Conservation (phyloP, 2,797 vertebrate genomes). For the Leptatherina wallacei region DNA sequence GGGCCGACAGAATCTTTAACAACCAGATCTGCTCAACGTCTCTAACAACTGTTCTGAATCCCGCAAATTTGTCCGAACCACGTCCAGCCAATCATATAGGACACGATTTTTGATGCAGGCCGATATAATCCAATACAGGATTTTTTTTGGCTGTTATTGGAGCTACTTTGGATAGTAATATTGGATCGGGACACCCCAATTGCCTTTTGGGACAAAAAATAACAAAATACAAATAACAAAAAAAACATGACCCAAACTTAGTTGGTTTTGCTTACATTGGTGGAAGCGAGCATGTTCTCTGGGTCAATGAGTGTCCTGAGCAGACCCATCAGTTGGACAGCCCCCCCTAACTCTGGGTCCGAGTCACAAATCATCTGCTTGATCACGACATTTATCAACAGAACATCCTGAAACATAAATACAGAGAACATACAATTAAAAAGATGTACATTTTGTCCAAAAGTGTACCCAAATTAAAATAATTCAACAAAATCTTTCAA, state of each 20-base stretch:
- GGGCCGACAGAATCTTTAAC: no score
- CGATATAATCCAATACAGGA: no score
- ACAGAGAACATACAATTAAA: not conserved
- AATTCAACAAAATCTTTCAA: not conserved
- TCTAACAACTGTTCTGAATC: no score
- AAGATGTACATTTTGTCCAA: not conserved
- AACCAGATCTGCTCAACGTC: no score
- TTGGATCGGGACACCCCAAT: no score
- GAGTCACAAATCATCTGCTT: conserved; percentile 99
- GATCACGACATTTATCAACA: conserved; percentile 98
- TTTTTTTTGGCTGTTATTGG: no score
- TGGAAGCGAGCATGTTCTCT: conserved; percentile 97
- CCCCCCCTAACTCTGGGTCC: conserved; percentile 96
- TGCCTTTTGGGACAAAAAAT: no score
- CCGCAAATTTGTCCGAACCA: no score
- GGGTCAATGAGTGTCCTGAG: conserved; percentile 97
- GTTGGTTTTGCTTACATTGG: conserved; percentile 87
- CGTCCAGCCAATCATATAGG: no score
- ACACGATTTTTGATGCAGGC: no score
- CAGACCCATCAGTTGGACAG: conserved; percentile 97
- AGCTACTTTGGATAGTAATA: no score
- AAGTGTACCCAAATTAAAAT: not conserved
- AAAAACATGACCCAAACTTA: not conserved
- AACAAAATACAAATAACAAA: not conserved
- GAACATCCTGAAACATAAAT: conserved; percentile 88